Base-by-base conservation (phyloP, 2,888 invertebrate species). In the Ectemnius cavifrons region DNA sequence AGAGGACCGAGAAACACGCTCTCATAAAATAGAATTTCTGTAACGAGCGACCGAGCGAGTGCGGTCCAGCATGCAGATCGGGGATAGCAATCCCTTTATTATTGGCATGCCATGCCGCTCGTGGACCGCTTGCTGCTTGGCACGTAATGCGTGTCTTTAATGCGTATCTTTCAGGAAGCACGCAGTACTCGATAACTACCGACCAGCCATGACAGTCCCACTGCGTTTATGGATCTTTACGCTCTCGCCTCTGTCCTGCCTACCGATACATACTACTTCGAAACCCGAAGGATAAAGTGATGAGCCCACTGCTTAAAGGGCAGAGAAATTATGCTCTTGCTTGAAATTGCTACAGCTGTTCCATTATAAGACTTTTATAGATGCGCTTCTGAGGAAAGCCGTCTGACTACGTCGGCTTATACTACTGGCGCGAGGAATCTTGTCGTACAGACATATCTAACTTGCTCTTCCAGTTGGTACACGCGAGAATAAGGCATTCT, bases 91-190 rank as follows among this genome's bases (percentile, higher is more conserved):
- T 73, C 61, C 66, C 64, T 73, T 75, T 73, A 76, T 73, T 67
- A 67, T 70, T 65, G 37, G 37, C 8, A 37, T 37, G 37, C 37
- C 37, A 8, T 11, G 37, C 37, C 37, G 37, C 27, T 37, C 28
- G 47, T 23, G 64, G 16, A 46, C 47, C 1, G 18, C n/a, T 28
- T 61, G 59, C 52, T 71, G 64, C 49, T 77, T 60, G 70, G 45
- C 59, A 61, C 66, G 75, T 75, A 78, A 71, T 61, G 73, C 76
- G 67, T 70, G 67, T 72, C 62, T 60, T 56, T 71, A 65, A 75
- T 63, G 71, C 71, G 71, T 66, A 57, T 70, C 70, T 76, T 76
- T 65, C 60, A 68, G 70, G 77, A 70, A 70, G 63, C 65, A 57
- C 18, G 37, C n/a, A 1, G 14, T 20, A 18, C 46, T 52, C 62